Evolutionary conservation across 2,888 invertebrate species (phyloP).

Genomic region (Agonum fuliginosum): DNA sequence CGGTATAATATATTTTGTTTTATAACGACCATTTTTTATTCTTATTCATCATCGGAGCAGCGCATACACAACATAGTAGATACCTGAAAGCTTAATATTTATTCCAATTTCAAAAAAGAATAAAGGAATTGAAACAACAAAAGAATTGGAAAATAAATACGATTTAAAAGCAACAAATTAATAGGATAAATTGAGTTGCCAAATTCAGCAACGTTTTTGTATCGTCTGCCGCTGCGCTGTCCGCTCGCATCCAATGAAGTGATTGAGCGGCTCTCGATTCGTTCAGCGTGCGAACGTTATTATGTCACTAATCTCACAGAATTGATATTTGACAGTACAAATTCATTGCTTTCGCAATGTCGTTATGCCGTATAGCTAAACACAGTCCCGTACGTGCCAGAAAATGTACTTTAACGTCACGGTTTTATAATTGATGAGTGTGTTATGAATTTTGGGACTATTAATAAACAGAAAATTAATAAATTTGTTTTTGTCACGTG

Average conservation of each 20-base stretch:
- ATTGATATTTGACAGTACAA: neutral
- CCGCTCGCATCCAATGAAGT: neutral
- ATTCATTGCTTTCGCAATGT: neutral
- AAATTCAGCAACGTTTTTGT: neutral
- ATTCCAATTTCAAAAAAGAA: no score
- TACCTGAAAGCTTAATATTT: no score
- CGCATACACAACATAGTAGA: no score
- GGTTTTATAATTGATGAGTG: neutral
- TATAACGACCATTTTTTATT: no score
- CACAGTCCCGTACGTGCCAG: neutral
- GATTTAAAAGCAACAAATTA: neutral
- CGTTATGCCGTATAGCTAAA: no score
- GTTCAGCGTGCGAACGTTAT: neutral
- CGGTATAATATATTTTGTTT: no score
- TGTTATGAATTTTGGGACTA: neutral
- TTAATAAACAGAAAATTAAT: neutral
- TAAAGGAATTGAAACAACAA: neutral
- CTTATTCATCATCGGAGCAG: no score
- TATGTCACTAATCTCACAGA: neutral
- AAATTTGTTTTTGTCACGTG: neutral
- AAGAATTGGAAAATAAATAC: neutral
- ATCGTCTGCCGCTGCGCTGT: neutral
- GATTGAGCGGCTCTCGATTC: neutral
- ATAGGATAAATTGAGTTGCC: constrained; percentile 2
- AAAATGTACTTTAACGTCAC: neutral